Base-by-base conservation (phyloP, 2,888 invertebrate genomes). In the Hypolimnas misippus region DNA sequence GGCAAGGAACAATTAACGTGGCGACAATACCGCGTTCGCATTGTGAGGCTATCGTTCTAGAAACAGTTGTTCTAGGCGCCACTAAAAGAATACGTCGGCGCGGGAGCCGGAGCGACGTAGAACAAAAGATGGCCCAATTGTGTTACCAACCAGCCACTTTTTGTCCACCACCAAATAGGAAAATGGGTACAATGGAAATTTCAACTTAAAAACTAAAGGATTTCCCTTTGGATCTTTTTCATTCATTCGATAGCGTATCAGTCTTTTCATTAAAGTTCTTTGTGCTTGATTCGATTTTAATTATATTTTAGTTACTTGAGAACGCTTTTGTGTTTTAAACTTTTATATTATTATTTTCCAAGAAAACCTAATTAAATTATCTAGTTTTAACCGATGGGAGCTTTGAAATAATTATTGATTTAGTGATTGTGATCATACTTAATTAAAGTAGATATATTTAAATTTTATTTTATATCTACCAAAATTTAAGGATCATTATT, bases 101-200 rank as follows among this genome's bases (percentile, higher is more conserved):
- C 76, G 76, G 52, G 42, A 16, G 53, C 21, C 35, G 53, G 59
- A 54, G 59, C 59, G 75, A 67, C 69, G 61, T 70, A 69, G 75
- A 83, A 85, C 84, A 84, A 83, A 82, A 79, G 82, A 74, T 74
- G 78, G 73, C 78, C 79, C 81, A 82, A 83, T 83, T 82, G 83
- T 80, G 79, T 81, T 82, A 81, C 81, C 73, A 77, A 72, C 75
- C 74, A 74, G 73, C 77, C 74, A 75, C 77, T 77, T 83, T 79
- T 82, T 78, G 76, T 78, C 72, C 72, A 74, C 76, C 76, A 71
- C 72, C 75, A 75, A 81, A 81, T 77, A 78, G 76, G 73, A 74
- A 80, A 80, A 77, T 76, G 72, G 71, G 72, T 75, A 78, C 76
- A 81, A 81, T 75, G 69, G 75, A 72, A 76, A 76, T 74, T 73